These are phyloP conservation scores for Cygnus buccinator DNA, from an alignment of 2,113 vertebrate genomes.

Conservation along the genomic window DNA sequence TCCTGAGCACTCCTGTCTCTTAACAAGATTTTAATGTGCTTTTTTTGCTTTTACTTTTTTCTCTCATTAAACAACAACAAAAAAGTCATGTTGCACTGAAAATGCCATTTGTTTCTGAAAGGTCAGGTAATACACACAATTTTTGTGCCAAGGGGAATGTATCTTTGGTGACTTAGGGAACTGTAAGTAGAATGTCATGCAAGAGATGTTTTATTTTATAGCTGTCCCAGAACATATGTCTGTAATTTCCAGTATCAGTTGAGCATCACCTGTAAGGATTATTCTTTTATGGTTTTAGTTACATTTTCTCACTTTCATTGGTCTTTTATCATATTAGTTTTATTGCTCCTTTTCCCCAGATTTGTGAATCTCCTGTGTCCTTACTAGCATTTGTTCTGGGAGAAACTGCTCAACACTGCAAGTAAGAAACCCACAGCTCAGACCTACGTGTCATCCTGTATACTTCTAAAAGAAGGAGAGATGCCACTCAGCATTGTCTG, in stretches of 20 bases:
- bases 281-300: conserved; percentile 1
- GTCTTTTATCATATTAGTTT: not conserved
- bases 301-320: not conserved
- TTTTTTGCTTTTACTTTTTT: not conserved
- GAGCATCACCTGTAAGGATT: conserved; percentile 1
- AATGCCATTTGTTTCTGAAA: conserved; percentile 36
- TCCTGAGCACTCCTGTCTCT: not conserved
- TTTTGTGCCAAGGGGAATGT: not conserved
- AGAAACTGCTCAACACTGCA: not conserved
- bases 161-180: not conserved
- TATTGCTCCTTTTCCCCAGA: not conserved
- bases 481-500: not conserved
- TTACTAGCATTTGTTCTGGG: not conserved
- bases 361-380: not conserved
- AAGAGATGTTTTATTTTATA: conserved; percentile 4
- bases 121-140: not conserved
- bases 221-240: not conserved
- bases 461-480: not conserved
- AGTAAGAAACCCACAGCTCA: not conserved
- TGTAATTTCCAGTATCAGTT: not conserved
- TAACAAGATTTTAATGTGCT: not conserved
- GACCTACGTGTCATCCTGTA: not conserved
- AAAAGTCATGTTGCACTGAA: not conserved
- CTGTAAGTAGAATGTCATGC: not conserved
- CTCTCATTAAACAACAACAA: not conserved